phyloP scores from a whole-genome alignment of 2,797 vertebrate species.

The Gymnocypris eckloni region DNA sequence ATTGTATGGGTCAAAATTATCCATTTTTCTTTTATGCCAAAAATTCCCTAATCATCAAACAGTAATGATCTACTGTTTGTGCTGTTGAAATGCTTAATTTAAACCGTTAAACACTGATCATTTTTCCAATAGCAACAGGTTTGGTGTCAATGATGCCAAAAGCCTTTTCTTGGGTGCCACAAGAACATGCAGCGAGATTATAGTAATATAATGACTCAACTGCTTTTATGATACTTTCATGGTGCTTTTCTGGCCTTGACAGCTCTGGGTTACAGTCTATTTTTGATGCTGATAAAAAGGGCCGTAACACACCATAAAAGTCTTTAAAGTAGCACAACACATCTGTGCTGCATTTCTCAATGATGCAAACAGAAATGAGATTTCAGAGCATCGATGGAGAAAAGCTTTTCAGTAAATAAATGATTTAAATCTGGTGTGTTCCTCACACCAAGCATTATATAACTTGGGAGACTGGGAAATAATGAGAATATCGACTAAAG shows the following conservation, averaged over 20 bases:
- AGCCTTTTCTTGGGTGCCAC: neutral
- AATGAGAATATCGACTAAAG: neutral
- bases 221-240: neutral
- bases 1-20: no score
- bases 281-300: neutral
- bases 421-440: neutral
- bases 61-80: no score
- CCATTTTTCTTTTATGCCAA: no score
- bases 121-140: neutral
- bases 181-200: neutral
- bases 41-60: neutral
- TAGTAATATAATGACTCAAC: neutral
- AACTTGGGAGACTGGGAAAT: neutral
- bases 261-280: neutral
- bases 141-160: neutral
- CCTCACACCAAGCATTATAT: neutral
- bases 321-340: neutral
- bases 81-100: no score
- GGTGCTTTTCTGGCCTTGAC: neutral
- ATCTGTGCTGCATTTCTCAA: neutral
- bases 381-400: neutral
- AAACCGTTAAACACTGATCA: neutral
- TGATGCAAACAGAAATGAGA: neutral
- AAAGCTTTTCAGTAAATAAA: neutral
- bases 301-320: neutral